Evolutionary conservation across 2,113 vertebrate genomes (phyloP).

Genomic region (Mormyrus iriodes): DNA sequence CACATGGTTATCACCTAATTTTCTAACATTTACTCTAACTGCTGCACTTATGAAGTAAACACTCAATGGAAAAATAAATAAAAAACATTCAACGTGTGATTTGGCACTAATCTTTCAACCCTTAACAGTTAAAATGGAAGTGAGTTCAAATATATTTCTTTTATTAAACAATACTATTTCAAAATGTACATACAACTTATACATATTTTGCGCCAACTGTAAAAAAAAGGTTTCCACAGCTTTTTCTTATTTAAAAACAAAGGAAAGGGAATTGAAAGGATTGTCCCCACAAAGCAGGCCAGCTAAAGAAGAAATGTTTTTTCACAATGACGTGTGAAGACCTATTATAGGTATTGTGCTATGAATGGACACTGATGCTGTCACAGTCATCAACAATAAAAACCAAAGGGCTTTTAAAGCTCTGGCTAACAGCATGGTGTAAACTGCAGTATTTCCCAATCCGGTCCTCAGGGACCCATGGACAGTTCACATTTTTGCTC

Average conservation of each 20-base stretch:
- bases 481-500: too few species aligned
- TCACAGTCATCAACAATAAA: not conserved
- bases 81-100: not conserved
- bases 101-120: not conserved
- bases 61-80: not conserved
- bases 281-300: not conserved
- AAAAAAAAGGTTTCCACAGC: not conserved
- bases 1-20: not conserved
- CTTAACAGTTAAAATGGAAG: not conserved
- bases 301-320: not conserved
- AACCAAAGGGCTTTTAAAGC: not conserved
- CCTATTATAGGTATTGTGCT: not conserved
- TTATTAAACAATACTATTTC: not conserved
- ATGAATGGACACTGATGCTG: not conserved
- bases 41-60: not conserved
- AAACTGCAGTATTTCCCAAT: not conserved
- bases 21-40: not conserved
- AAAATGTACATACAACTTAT: not conserved
- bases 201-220: not conserved
- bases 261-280: not conserved
- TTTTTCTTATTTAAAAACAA: not conserved
- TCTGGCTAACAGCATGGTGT: not conserved
- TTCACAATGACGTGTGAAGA: not conserved
- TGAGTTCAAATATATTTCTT: not conserved
- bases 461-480: not conserved